phyloP scores from a whole-genome alignment of 2,113 vertebrate genomes.

The Microtus montanus region DNA sequence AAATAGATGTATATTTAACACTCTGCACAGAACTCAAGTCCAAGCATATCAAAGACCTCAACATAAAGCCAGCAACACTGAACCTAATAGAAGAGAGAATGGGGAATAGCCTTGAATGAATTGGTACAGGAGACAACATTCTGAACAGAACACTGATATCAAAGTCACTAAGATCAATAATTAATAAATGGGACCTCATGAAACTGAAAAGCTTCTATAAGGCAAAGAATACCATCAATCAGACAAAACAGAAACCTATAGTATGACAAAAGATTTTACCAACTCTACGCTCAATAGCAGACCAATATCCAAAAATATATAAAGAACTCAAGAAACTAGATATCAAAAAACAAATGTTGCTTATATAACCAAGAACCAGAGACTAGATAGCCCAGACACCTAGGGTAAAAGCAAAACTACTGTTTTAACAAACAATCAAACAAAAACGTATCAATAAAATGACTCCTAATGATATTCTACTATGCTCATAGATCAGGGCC shows the following conservation, averaged over 20 bases:
- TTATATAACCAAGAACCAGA: not conserved
- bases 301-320: not conserved
- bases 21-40: not conserved
- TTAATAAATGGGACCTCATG: not conserved
- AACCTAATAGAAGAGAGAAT: not conserved
- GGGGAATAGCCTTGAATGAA: not conserved
- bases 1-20: not conserved
- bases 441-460: no score
- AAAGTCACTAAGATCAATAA: not conserved
- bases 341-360: not conserved
- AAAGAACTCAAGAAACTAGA: not conserved
- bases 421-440: no score
- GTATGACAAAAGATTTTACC: not conserved
- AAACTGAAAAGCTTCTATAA: not conserved
- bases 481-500: no score
- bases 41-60: not conserved
- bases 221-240: not conserved
- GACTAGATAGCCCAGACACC: not conserved
- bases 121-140: not conserved
- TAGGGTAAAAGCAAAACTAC: not conserved
- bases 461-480: no score
- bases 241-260: not conserved
- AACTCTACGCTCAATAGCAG: not conserved
- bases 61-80: not conserved
- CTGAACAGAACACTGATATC: not conserved